A percentile compares a stretch with the other conserved stretches of the same genome.
Conservation (phyloP, 1,140 invertebrate genomes). For the Littorina saxatilis region DNA sequence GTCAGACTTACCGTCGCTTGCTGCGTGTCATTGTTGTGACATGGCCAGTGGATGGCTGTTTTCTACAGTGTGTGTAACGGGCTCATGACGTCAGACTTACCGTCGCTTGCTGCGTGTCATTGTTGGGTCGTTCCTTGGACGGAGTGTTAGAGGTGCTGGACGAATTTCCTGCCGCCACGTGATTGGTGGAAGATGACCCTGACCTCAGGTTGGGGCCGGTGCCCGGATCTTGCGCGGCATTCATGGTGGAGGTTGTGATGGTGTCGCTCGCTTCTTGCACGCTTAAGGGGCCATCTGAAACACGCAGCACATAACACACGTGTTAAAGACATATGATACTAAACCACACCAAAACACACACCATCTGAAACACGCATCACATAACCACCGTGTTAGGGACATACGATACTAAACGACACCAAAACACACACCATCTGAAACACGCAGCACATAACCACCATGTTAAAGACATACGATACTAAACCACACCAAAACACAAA, state of each 20-base stretch:
- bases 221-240: conserved; percentile 21
- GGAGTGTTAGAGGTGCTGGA: conserved; percentile 34
- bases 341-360: neutral
- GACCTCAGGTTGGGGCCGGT: conserved; percentile 33
- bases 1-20: no score
- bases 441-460: neutral
- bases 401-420: neutral
- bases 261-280: conserved; percentile 53
- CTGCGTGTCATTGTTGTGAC: neutral
- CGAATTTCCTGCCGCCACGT: conserved; percentile 29
- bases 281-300: conserved; percentile 65
- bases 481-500: neutral
- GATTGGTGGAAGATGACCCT: conserved; percentile 36
- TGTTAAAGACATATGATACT: no score
- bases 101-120: neutral
- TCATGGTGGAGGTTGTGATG: conserved; percentile 44
- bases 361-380: neutral
- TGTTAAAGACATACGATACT: neutral
- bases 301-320: neutral
- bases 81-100: no score
- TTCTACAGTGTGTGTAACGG: no score
- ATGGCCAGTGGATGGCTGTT: no score
- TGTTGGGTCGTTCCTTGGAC: neutral
- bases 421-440: neutral
- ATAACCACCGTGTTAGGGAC: neutral